Evolutionary conservation across 2,888 invertebrate species (phyloP).

Genomic region (Drosophila helvetica): DNA sequence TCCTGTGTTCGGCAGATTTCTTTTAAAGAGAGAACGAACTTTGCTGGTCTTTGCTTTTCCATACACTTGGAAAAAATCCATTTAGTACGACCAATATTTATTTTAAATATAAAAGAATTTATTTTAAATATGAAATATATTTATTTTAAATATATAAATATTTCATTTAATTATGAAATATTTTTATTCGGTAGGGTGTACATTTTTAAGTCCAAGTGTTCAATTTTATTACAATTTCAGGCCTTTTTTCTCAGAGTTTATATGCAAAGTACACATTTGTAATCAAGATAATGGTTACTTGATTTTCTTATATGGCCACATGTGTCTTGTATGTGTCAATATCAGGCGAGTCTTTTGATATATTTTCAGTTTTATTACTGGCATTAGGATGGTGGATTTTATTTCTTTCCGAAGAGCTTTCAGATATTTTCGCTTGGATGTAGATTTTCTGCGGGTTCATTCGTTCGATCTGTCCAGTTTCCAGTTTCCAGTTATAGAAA

Average conservation of each 20-base stretch:
- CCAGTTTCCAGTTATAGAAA: too few species aligned
- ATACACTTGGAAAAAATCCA: not conserved
- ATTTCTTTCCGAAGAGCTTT: not conserved
- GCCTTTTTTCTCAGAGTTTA: not conserved
- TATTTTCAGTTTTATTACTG: constrained; percentile 1
- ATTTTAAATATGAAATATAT: too few species aligned
- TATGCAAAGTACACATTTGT: constrained; percentile 3
- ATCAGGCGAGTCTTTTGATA: not conserved
- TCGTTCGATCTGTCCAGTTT: too few species aligned
- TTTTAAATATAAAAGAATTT: too few species aligned
- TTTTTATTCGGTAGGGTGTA: too few species aligned
- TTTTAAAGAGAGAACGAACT: not conserved
- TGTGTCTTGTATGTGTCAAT: not conserved
- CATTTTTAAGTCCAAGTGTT: too few species aligned
- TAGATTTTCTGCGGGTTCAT: too few species aligned
- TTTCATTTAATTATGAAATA: too few species aligned
- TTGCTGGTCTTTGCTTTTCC: too few species aligned
- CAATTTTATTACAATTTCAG: too few species aligned
- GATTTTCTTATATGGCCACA: constrained; percentile 9
- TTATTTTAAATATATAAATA: too few species aligned
- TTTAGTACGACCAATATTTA: too few species aligned
- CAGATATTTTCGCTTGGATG: not conserved
- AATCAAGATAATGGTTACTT: constrained; percentile 13
- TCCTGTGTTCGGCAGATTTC: not conserved
- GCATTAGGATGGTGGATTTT: not conserved